phyloP scores from a whole-genome alignment of 2,888 invertebrate species.

The Hofmannophila pseudospretella region DNA sequence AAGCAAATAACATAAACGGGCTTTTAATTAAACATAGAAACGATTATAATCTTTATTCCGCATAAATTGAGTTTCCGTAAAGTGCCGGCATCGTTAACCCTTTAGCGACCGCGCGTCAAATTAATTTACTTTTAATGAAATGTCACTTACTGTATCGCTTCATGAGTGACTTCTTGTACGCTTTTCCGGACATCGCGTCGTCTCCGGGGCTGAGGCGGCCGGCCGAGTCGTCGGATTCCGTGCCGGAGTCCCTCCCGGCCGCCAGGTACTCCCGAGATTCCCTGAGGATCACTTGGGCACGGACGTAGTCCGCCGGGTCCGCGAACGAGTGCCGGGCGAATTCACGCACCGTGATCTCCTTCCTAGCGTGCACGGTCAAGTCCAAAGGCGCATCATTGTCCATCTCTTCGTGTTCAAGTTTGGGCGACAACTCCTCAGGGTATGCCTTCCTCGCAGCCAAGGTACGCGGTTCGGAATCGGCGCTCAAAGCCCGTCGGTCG shows the following conservation, averaged over 20 bases:
- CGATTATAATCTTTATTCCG: too few relatives aligned
- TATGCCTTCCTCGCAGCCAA: slow-evolving; percentile 73
- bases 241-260: slow-evolving; percentile 83
- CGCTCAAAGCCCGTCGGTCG: slow-evolving; percentile 55
- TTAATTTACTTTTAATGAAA: neutral
- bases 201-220: slow-evolving; percentile 81
- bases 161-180: slow-evolving; percentile 95
- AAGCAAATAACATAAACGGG: too few relatives aligned
- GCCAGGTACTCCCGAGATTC: slow-evolving; percentile 72
- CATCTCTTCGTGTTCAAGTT: slow-evolving; percentile 20
- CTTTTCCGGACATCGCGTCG: slow-evolving; percentile 71
- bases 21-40: too few relatives aligned
- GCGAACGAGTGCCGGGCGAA: slow-evolving; percentile 71
- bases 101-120: neutral
- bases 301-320: slow-evolving; percentile 69
- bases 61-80: too few relatives aligned
- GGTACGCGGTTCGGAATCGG: slow-evolving; percentile 63
- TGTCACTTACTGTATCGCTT: slow-evolving; percentile 93
- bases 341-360: slow-evolving; percentile 69
- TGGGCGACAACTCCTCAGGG: slow-evolving; percentile 48
- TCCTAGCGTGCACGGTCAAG: slow-evolving; percentile 79
- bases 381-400: slow-evolving; percentile 86
- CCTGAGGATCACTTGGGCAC: slow-evolving; percentile 67
- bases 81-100: neutral
- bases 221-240: slow-evolving; percentile 90